Evolutionary conservation across 2,888 invertebrate genomes (phyloP).

Genomic region (Pasiphila rectangulata): DNA sequence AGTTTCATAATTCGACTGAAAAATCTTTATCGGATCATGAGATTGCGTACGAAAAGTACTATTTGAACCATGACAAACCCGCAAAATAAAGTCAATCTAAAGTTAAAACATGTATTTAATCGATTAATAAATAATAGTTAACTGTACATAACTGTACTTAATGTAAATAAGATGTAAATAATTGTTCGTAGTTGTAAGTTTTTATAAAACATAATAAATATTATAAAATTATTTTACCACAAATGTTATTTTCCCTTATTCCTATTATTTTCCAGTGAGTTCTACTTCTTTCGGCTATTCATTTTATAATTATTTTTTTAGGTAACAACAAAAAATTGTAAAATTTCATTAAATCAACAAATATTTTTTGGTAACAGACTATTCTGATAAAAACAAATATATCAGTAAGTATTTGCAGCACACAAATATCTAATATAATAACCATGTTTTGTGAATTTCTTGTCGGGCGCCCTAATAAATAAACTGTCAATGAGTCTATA

Average conservation of each 20-base stretch:
- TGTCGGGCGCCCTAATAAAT: no score
- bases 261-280: not conserved
- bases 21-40: constrained; percentile 6
- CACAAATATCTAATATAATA: no score
- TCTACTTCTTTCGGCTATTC: no score
- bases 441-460: no score
- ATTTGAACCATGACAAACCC: constrained; percentile 19
- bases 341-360: no score
- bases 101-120: constrained; percentile 26
- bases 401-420: no score
- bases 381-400: no score
- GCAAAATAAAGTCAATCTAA: constrained; percentile 18
- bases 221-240: constrained; percentile 25
- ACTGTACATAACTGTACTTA: constrained; percentile 33
- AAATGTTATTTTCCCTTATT: not conserved
- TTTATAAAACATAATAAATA: constrained; percentile 46
- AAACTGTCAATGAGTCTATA: no score
- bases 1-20: constrained; percentile 32
- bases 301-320: no score
- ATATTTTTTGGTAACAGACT: no score
- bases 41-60: not conserved
- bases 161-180: constrained; percentile 40
- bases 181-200: constrained; percentile 38
- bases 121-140: constrained; percentile 22
- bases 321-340: no score